A percentile compares a stretch with the other conserved stretches of the same genome.
These are phyloP conservation scores for Eupithecia subumbrata DNA, from an alignment of 2,888 invertebrate species.

Conservation along the genomic window DNA sequence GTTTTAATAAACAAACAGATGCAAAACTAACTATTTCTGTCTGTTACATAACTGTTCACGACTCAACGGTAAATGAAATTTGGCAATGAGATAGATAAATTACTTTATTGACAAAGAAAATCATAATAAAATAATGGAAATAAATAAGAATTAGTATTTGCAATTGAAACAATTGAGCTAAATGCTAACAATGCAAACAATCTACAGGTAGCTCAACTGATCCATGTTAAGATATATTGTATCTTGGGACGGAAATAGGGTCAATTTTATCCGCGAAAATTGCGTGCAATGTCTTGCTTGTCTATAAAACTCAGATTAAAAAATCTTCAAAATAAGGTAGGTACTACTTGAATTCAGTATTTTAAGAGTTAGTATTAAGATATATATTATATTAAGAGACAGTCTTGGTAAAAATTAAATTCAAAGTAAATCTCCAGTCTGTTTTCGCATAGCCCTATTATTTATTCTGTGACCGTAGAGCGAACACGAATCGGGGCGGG, in stretches of 20 bases:
- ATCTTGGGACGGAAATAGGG: not conserved
- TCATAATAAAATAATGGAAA: too few species aligned
- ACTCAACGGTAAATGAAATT: not conserved
- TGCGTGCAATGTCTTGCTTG: not conserved
- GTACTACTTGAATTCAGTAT: not conserved
- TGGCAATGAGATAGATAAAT: not conserved
- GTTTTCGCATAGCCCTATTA: not conserved
- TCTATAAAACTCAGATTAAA: not conserved
- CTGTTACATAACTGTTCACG: not conserved
- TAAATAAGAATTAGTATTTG: too few species aligned
- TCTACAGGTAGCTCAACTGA: too few species aligned
- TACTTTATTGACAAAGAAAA: too few species aligned
- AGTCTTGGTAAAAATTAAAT: too few species aligned
- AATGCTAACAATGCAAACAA: too few species aligned
- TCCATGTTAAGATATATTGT: too few species aligned
- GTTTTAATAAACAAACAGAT: not conserved
- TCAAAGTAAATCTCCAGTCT: not conserved
- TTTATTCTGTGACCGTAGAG: constrained; percentile 45
- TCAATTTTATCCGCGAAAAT: too few species aligned
- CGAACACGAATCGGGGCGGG: constrained; percentile 66
- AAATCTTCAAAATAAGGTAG: not conserved
- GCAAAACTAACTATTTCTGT: not conserved
- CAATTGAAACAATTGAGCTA: too few species aligned
- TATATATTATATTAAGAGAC: too few species aligned
- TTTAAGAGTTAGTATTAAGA: not conserved